Percentiles rank a stretch among this genome's conserved stretches.
These are phyloP conservation scores for Heterohyrax brucei DNA, from an alignment of 2,797 vertebrate genomes.

Conservation along the genomic window DNA sequence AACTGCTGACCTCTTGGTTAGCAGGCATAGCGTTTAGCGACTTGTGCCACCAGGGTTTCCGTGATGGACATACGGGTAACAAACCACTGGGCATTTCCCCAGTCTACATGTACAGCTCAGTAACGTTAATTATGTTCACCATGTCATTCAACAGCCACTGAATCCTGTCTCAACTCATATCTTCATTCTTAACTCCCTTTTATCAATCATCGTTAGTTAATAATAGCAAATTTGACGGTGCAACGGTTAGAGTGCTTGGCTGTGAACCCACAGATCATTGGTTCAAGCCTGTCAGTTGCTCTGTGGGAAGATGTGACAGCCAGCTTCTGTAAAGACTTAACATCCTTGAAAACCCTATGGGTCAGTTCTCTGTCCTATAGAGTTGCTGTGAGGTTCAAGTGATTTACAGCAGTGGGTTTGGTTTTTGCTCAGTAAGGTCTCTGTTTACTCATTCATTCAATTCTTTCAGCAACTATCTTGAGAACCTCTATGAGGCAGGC, in stretches of 20 bases:
- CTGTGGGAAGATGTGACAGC: no score
- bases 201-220: not conserved
- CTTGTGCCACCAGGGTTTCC: no score
- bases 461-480: conserved; percentile 18
- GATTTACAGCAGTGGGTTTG: no score
- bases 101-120: not conserved
- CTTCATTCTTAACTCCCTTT: not conserved
- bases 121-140: not conserved
- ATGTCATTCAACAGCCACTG: not conserved
- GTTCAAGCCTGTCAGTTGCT: no score
- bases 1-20: no score
- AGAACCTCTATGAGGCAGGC: not conserved
- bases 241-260: no score
- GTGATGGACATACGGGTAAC: not conserved
- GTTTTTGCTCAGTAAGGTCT: not conserved
- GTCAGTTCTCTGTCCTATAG: no score
- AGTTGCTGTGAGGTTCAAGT: no score
- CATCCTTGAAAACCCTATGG: no score
- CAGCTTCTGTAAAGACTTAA: no score
- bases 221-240: not conserved
- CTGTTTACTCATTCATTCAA: conserved; percentile 18
- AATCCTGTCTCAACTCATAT: not conserved
- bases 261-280: no score
- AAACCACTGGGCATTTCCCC: not conserved
- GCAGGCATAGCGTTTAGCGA: no score